These are phyloP conservation scores for Labeo rohita DNA, from an alignment of 2,113 vertebrate species.

Conservation along the genomic window DNA sequence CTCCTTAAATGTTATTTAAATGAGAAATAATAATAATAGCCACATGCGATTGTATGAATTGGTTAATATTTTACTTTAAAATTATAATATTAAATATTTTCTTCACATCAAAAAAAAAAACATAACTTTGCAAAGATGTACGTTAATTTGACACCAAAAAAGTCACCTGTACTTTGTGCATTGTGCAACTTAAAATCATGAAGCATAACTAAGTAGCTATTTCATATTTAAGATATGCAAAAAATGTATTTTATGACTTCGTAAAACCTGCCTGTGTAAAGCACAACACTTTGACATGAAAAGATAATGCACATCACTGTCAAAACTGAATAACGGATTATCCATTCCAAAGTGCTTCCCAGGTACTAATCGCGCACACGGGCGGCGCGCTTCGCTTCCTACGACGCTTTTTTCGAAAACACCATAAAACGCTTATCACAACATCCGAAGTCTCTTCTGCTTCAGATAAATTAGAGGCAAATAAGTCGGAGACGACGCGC, in stretches of 20 bases:
- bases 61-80: neutral
- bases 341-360: neutral
- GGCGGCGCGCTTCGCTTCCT: neutral
- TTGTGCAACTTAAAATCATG: neutral
- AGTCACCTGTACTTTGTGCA: neutral
- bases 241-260: neutral
- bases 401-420: neutral
- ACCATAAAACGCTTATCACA: slow-evolving; percentile 19
- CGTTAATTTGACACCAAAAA: too few species aligned
- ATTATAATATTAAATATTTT: too few species aligned
- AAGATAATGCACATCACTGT: neutral
- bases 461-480: slow-evolving; percentile 28
- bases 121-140: neutral
- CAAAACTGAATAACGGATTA: neutral
- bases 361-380: neutral
- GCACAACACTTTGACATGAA: neutral
- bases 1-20: too few species aligned
- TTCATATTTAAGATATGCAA: neutral
- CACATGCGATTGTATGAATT: too few species aligned
- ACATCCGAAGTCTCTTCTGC: neutral
- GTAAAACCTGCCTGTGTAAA: neutral
- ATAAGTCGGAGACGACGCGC: slow-evolving; percentile 20
- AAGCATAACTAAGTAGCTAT: neutral
- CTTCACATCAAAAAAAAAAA: too few species aligned
- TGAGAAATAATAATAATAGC: too few species aligned